These are phyloP conservation scores for Planococcus citri DNA, from an alignment of 1,140 invertebrate species.

Conservation along the genomic window DNA sequence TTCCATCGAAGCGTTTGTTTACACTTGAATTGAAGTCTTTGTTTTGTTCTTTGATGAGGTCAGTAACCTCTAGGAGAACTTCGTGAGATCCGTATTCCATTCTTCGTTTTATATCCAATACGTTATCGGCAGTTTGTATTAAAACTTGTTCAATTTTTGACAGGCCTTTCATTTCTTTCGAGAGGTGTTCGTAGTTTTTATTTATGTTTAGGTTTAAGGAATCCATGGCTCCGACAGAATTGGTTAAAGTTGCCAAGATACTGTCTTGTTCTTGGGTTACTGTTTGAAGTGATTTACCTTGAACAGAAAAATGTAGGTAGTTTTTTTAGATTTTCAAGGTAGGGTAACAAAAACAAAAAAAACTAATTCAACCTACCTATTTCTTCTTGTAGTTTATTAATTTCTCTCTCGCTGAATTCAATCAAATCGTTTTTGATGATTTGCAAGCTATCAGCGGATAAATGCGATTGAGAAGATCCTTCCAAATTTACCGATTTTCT, in stretches of 20 bases:
- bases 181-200: slow-evolving; percentile 32
- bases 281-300: background rate
- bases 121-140: slow-evolving; percentile 69
- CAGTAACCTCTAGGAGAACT: slow-evolving; percentile 64
- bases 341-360: no score
- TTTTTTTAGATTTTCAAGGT: no score
- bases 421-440: background rate
- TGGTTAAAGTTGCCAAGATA: background rate
- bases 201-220: slow-evolving; percentile 30
- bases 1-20: slow-evolving; percentile 51
- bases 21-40: slow-evolving; percentile 53
- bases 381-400: background rate
- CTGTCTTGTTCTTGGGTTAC: background rate
- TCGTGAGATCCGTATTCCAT: slow-evolving; percentile 75
- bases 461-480: background rate
- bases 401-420: background rate
- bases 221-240: background rate
- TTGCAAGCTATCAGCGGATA: background rate
- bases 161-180: slow-evolving; percentile 33
- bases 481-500: background rate
- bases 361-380: background rate
- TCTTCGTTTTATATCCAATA: slow-evolving; percentile 67
- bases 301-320: no score
- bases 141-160: slow-evolving; percentile 66
- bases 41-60: slow-evolving; percentile 50